phyloP scores from a whole-genome alignment of 2,113 vertebrate species.

The Eonycteris spelaea region DNA sequence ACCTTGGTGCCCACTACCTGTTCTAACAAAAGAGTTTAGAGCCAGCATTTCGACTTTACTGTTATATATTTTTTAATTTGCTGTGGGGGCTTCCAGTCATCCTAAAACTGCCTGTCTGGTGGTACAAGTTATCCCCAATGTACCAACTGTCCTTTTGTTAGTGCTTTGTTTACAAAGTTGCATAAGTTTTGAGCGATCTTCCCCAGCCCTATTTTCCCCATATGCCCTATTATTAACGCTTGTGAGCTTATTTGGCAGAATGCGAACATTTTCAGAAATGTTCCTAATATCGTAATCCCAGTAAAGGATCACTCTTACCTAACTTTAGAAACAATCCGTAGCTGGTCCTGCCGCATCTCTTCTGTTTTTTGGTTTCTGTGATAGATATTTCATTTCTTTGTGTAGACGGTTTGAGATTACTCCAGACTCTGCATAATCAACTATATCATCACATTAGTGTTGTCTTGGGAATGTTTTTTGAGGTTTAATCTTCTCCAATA shows the following conservation, averaged over 20 bases:
- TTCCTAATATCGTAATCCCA: not conserved
- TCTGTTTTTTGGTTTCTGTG: constrained; percentile 68
- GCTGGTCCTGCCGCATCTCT: constrained; percentile 63
- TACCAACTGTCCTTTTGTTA: not conserved
- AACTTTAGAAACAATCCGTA: constrained; percentile 67
- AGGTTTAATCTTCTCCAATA: constrained; percentile 79
- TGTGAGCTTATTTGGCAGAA: not conserved
- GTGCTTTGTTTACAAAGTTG: constrained; percentile 7
- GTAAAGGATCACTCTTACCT: constrained; percentile 70
- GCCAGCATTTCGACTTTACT: not conserved
- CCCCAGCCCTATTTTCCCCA: not conserved
- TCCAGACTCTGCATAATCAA: constrained; percentile 73
- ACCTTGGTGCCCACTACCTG: not conserved
- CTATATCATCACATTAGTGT: constrained; percentile 75
- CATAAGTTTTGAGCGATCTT: constrained; percentile 15
- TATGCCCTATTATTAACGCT: not conserved
- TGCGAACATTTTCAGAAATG: constrained; percentile 31
- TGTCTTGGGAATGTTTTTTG: constrained; percentile 72
- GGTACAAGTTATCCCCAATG: not conserved
- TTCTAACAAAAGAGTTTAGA: not conserved
- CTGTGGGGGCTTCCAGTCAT: not conserved
- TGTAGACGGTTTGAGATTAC: constrained; percentile 68
- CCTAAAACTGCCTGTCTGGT: not conserved
- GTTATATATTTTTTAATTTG: not conserved
- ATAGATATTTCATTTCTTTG: constrained; percentile 75